Evolutionary conservation across 2,888 invertebrate genomes (phyloP).

Genomic region (Thyatira batis): DNA sequence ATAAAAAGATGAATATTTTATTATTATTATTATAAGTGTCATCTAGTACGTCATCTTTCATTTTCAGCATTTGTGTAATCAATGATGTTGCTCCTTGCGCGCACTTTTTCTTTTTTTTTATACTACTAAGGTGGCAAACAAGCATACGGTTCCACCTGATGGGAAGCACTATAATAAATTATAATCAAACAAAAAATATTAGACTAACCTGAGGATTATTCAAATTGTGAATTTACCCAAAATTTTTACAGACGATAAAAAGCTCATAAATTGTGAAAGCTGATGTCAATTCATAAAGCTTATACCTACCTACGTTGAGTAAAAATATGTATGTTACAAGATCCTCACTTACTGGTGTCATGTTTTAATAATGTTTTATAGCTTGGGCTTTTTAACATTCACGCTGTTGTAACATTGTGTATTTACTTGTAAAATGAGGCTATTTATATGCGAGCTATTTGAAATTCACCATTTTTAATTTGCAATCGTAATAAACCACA

Average conservation of each 20-base stretch:
- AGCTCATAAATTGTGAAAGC: neutral
- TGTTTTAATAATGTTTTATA: neutral
- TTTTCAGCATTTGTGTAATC: no score
- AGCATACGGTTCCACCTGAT: no score
- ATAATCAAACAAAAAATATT: neutral
- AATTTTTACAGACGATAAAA: neutral
- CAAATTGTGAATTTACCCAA: neutral
- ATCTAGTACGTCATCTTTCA: no score
- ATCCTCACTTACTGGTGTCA: neutral
- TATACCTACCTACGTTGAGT: neutral
- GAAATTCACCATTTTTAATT: neutral
- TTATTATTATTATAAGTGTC: no score
- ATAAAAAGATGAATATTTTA: no score
- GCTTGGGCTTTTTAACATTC: neutral
- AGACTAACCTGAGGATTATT: neutral
- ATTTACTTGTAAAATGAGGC: neutral
- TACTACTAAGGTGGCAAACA: no score
- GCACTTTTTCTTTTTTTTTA: no score
- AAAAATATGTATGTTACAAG: neutral
- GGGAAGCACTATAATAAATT: neutral
- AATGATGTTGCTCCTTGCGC: no score
- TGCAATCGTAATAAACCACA: neutral
- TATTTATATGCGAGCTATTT: neutral
- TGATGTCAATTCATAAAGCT: constrained; percentile 1
- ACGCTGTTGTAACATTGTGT: neutral